These are phyloP conservation scores for Folsomia candida DNA, from an alignment of 2,888 invertebrate genomes.

Conservation along the genomic window DNA sequence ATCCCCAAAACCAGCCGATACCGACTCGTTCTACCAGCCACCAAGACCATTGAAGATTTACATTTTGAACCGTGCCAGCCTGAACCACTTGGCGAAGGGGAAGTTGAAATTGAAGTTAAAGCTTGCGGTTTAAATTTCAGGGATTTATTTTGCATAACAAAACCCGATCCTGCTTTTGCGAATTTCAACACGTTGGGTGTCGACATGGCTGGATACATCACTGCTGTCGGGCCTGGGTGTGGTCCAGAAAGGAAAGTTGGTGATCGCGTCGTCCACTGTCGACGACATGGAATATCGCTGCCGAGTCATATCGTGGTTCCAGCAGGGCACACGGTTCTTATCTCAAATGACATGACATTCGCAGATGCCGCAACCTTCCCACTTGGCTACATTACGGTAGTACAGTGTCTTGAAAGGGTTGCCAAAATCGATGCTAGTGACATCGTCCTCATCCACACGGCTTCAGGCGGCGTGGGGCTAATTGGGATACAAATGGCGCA, in stretches of 20 bases:
- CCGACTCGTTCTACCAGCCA: background rate
- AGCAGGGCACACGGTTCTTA: background rate
- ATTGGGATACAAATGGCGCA: constrained; percentile 21
- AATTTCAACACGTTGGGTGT: background rate
- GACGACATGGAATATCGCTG: background rate
- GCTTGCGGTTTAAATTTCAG: background rate
- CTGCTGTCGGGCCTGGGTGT: background rate
- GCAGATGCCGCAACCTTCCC: constrained; percentile 19
- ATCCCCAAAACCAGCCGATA: background rate
- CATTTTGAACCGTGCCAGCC: background rate
- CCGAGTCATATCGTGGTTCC: background rate
- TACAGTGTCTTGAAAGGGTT: constrained; percentile 12
- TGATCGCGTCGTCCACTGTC: background rate
- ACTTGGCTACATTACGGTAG: constrained; percentile 14
- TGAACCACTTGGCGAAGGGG: background rate
- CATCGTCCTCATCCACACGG: constrained; percentile 10
- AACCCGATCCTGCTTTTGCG: background rate
- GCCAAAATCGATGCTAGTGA: constrained; percentile 15
- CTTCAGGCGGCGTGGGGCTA: constrained; percentile 25
- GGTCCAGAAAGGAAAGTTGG: background rate
- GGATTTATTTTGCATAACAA: background rate
- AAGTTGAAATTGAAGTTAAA: background rate
- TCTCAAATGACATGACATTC: constrained; percentile 13
- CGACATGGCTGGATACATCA: constrained; percentile 2
- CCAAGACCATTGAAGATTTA: background rate